Percentiles rank a stretch among this genome's conserved stretches.
These are phyloP conservation scores for Pseudobourletiella spinata DNA, from an alignment of 1,140 invertebrate genomes.

Conservation along the genomic window DNA sequence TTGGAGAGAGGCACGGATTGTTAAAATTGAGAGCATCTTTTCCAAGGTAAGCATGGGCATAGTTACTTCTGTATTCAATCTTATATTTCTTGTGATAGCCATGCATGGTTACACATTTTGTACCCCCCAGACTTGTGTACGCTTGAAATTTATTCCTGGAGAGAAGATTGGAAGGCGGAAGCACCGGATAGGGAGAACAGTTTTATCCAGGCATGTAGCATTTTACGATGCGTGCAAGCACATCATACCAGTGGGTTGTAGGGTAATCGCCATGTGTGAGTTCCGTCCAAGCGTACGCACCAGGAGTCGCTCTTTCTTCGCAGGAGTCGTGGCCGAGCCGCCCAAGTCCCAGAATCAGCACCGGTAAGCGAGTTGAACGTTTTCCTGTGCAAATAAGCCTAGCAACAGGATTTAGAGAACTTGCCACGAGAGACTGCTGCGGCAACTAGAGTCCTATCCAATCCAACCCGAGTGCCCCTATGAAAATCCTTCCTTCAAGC, in stretches of 20 bases:
- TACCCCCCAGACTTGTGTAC: neutral
- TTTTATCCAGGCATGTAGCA: constrained; percentile 52
- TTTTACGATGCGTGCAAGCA: constrained; percentile 51
- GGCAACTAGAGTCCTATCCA: too few species aligned
- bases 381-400: too few species aligned
- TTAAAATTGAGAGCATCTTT: constrained; percentile 45
- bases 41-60: constrained; percentile 34
- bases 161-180: neutral
- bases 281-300: too few species aligned
- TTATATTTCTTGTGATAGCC: too few species aligned
- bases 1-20: constrained; percentile 14
- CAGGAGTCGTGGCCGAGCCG: constrained; percentile 79
- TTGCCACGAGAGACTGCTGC: too few species aligned
- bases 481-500: too few species aligned
- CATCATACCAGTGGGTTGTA: constrained; percentile 55
- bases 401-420: too few species aligned
- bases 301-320: constrained; percentile 55
- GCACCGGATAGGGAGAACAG: constrained; percentile 38
- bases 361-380: too few species aligned
- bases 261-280: constrained; percentile 79
- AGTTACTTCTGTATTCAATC: too few species aligned
- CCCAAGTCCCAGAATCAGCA: constrained; percentile 66
- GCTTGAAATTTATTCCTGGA: neutral
- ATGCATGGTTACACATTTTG: too few species aligned
- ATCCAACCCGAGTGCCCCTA: too few species aligned